phyloP scores from a whole-genome alignment of 2,797 vertebrate genomes.

The Spheniscus humboldti region DNA sequence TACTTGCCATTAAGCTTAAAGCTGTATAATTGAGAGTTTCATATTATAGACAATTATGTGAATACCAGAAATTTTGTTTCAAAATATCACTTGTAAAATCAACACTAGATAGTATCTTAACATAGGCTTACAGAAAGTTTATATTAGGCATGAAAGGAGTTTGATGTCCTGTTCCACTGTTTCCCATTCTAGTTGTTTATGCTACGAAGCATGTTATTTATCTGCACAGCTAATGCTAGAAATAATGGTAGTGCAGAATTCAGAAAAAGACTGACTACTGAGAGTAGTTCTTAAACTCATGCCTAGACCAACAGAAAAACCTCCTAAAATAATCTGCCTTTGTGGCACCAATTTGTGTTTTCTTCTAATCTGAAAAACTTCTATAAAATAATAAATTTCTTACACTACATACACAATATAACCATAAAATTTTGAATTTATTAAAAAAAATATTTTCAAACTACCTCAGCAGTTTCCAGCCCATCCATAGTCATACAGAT shows the following conservation, averaged over 20 bases:
- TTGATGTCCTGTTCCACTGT: neutral
- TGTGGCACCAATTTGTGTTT: neutral
- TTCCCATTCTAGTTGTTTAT: neutral
- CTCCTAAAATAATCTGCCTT: neutral
- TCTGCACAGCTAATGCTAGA: neutral
- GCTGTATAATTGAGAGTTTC: neutral
- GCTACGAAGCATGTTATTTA: neutral
- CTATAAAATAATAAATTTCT: neutral
- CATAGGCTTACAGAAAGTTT: neutral
- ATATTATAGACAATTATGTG: neutral
- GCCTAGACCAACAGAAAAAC: neutral
- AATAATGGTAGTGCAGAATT: neutral
- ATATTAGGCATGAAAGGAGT: neutral
- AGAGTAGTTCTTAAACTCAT: neutral
- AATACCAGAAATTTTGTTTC: neutral
- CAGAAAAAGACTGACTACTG: neutral
- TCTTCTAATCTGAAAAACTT: neutral
- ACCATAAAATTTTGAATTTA: neutral
- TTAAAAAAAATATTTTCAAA: neutral
- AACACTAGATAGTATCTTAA: neutral
- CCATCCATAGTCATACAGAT: conserved; percentile 94
- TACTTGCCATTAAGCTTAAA: neutral
- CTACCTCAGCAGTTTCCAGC: conserved; percentile 85
- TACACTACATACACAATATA: neutral
- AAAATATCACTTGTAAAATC: neutral